Base-by-base conservation (phyloP, 2,797 vertebrate genomes). In the Eupleurogrammus muticus region DNA sequence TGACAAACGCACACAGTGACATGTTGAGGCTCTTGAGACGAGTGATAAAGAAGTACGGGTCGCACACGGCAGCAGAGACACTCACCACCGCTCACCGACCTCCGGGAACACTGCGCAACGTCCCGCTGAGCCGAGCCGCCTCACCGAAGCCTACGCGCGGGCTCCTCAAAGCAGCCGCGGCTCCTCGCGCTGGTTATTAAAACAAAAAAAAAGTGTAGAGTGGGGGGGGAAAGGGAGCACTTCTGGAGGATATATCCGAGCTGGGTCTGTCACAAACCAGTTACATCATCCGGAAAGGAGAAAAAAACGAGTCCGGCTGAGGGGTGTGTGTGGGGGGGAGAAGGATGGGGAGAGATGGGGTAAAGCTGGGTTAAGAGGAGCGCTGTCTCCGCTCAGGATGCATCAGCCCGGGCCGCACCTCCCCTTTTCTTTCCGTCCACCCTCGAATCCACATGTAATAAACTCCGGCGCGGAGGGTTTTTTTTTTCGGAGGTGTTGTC, bases 261-360 rank as follows among this genome's bases (percentile, higher is more conserved):
- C 50, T 53, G 46, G 48, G 62, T 38, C 70, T 62, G 75, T 82
- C 75, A 77, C 60, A 73, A 84, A 88, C 69, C 56, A 70, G 68
- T 90, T 88, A 91, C 91, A 92, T 93, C 88, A 90, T 87, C 85
- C 79, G 70, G 65, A 71, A 66, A 81, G 77, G 66, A 67, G 77
- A 68, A 69, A 57, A 21, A 62, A 59, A 75, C 50, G 32, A 57
- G 80, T 71, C 50, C 38, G 75, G 74, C 57, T 48, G 79, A n/a
- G n/a, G n/a, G n/a, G n/a, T n/a, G n/a, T n/a, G n/a, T n/a, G n/a
- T n/a, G n/a, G n/a, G n/a, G n/a, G 17, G 66, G 67, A 78, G 75
- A 80, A 79, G 85, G 87, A 86, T 82, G 90, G 74, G 73, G 81
- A 79, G 78, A 82, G 78, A 82, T 62, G 80, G 83, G 54, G 21